These are phyloP conservation scores for Pristionchus fissidentatus DNA, from an alignment of 2,888 invertebrate genomes.

Conservation along the genomic window DNA sequence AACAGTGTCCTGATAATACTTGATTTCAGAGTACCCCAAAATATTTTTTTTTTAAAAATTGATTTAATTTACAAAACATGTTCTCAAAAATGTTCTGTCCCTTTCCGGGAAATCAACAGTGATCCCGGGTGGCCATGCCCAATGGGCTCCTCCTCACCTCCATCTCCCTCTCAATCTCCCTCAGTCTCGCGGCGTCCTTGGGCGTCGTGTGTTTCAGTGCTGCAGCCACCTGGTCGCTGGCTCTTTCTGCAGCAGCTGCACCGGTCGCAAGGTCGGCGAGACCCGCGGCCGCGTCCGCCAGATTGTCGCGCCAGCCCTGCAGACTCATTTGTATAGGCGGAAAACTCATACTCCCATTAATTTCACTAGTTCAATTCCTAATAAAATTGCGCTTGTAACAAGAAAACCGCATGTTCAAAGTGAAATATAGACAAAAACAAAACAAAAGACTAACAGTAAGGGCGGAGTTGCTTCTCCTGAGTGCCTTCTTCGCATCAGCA, in stretches of 20 bases:
- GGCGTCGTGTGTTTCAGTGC: neutral
- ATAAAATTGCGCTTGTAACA: neutral
- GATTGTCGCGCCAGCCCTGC: slow-evolving; percentile 57
- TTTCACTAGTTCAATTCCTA: neutral
- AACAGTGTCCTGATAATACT: no score
- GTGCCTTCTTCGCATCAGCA: slow-evolving; percentile 48
- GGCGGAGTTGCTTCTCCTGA: slow-evolving; percentile 53
- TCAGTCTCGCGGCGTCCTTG: slow-evolving; percentile 21
- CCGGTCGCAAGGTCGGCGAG: slow-evolving; percentile 55
- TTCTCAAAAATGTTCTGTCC: no score
- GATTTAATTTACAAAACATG: no score
- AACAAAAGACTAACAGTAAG: slow-evolving; percentile 48
- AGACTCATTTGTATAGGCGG: neutral
- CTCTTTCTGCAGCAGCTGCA: slow-evolving; percentile 53
- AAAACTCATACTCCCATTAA: neutral
- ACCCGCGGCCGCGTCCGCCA: slow-evolving; percentile 59
- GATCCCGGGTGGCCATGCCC: no score
- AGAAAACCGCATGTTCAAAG: neutral
- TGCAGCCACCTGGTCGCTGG: slow-evolving; percentile 47
- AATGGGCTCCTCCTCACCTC: slow-evolving; percentile 3
- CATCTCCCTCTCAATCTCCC: neutral
- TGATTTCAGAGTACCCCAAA: no score
- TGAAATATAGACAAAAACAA: no score
- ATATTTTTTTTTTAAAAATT: no score
- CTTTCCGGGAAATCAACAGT: neutral